phyloP scores from a whole-genome alignment of 2,888 invertebrate species.

The Philereme transversata region DNA sequence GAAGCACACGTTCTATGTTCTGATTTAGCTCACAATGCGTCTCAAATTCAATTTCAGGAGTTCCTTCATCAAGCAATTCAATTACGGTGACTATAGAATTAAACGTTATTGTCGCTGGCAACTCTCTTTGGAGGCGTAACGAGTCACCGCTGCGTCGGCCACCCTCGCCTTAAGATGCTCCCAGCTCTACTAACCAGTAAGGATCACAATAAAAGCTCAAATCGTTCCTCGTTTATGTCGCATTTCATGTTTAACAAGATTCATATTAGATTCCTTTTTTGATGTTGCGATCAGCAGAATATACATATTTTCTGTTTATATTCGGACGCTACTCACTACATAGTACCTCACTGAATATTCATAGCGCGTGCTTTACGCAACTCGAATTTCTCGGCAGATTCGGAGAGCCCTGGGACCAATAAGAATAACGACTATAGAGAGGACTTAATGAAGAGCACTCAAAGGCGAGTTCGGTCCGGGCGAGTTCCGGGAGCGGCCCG shows the following conservation, averaged over 20 bases:
- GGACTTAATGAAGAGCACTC: conserved; percentile 72
- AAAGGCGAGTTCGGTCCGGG: conserved; percentile 57
- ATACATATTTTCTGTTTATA: neutral
- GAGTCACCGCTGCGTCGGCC: conserved; percentile 45
- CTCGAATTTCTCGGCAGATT: conserved; percentile 46
- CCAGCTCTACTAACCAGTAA: conserved; percentile 14
- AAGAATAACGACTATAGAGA: conserved; percentile 68
- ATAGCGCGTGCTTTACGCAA: conserved; percentile 38
- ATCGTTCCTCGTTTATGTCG: neutral
- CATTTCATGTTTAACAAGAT: neutral
- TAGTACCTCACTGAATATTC: conserved; percentile 24
- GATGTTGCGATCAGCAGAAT: neutral
- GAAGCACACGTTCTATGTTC: conserved; percentile 36
- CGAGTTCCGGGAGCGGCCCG: conserved; percentile 53
- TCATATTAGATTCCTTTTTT: neutral
- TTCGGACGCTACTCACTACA: conserved; percentile 3
- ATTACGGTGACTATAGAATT: conserved; percentile 55
- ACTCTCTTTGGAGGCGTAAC: conserved; percentile 57
- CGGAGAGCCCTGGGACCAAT: conserved; percentile 50
- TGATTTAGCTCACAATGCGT: conserved; percentile 25
- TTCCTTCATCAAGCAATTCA: conserved; percentile 51
- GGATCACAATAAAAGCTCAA: conserved; percentile 11
- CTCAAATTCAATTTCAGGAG: conserved; percentile 44
- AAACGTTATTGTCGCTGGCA: conserved; percentile 56
- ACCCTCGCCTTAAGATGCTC: conserved; percentile 33